Conservation (phyloP, 1,140 invertebrate species). For the Mercenaria mercenaria region DNA sequence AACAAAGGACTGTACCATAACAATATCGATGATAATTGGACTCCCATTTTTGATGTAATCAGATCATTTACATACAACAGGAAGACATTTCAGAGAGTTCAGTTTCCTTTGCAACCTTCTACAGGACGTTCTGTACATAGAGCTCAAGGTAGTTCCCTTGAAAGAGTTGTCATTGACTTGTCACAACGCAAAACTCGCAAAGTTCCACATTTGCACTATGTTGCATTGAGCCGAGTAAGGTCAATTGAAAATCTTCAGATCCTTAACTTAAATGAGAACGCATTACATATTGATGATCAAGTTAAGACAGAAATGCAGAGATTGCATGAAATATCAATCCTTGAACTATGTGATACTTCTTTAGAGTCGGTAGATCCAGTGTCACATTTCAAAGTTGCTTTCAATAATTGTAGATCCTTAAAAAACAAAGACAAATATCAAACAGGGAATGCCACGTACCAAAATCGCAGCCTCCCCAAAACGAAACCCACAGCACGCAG, state of each 20-base stretch:
- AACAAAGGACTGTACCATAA: constrained; percentile 29
- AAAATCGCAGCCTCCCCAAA: too few relatives aligned
- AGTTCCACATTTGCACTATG: background rate
- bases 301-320: too few relatives aligned
- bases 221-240: background rate
- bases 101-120: constrained; percentile 47
- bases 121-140: constrained; percentile 29
- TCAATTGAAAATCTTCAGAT: background rate
- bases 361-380: too few relatives aligned
- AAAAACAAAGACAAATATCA: too few relatives aligned
- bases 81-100: constrained; percentile 17
- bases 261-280: constrained; percentile 7
- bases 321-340: too few relatives aligned
- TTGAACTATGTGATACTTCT: too few relatives aligned
- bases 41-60: constrained; percentile 33
- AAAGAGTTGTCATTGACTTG: constrained; percentile 7
- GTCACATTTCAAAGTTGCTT: too few relatives aligned
- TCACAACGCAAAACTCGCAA: background rate
- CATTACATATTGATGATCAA: background rate
- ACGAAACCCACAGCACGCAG: too few relatives aligned
- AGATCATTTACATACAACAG: background rate
- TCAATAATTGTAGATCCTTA: too few relatives aligned
- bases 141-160: constrained; percentile 15
- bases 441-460: too few relatives aligned
- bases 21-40: constrained; percentile 20